These are phyloP conservation scores for Cydia splendana DNA, from an alignment of 1,140 invertebrate genomes.

Conservation along the genomic window DNA sequence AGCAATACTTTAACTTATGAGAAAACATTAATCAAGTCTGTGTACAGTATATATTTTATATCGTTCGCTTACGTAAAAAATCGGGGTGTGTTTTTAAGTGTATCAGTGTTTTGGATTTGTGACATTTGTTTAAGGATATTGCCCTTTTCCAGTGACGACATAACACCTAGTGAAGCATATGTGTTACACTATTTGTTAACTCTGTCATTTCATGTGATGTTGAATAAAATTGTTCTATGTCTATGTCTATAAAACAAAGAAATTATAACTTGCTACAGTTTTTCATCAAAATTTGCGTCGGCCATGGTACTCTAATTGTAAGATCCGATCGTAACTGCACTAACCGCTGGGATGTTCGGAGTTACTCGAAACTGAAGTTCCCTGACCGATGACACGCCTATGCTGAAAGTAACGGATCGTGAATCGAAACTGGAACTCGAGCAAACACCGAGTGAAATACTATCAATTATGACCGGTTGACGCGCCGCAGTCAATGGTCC, in stretches of 20 bases:
- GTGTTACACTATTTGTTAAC: no score
- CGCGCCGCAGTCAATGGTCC: slow-evolving; percentile 60
- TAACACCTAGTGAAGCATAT: neutral
- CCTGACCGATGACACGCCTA: neutral
- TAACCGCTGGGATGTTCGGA: no score
- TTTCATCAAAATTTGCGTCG: neutral
- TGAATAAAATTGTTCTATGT: no score
- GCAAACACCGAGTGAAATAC: slow-evolving; percentile 6
- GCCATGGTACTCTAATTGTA: no score
- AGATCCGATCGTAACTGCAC: no score
- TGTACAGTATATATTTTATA: neutral
- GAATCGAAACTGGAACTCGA: neutral
- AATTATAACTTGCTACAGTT: neutral
- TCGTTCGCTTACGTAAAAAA: neutral
- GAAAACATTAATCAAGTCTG: slow-evolving; percentile 8
- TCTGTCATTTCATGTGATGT: no score
- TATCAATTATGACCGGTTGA: slow-evolving; percentile 58
- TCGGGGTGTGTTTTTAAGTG: slow-evolving; percentile 32
- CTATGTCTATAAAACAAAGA: neutral
- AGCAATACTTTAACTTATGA: neutral
- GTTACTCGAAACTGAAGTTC: neutral
- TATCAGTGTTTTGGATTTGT: neutral
- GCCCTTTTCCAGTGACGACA: neutral
- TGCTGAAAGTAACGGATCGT: neutral
- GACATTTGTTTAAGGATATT: neutral